Base-by-base conservation (phyloP, 2,113 vertebrate species). In the Alligator mississippiensis region DNA sequence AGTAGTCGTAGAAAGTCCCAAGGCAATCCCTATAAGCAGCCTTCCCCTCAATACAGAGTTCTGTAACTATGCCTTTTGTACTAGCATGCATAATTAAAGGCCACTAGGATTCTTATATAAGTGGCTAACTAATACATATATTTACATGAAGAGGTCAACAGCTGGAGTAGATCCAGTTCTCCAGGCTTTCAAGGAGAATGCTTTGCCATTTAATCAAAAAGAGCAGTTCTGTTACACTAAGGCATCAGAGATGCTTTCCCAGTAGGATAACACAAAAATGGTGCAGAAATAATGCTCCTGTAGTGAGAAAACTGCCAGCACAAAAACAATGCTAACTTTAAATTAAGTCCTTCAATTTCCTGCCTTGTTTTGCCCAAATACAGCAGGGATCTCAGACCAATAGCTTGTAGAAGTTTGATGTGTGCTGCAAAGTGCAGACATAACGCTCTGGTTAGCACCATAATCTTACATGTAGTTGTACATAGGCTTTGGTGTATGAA, bases 141-240 rank as follows among this genome's bases (percentile, higher is more conserved):
- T 85, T 83, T 5, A 83, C 81, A 84, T 27, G 62, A 77, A 94
- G 72, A 38, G 60, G 91, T 85, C 74, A 78, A 92, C 15, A 61
- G 1, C 2, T 82, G 83, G 62, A 82, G 34, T 85, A 91, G 62
- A 72, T 0, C 16, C 60, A 91, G 58, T 19, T 91, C 68, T 93
- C 68, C 82, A 77, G 88, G 63, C 54, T 84, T 16, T 79, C 92
- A 77, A 87, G 54, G 28, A 91, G 85, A 34, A 94, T 91, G 87
- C 19, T 84, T 27, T 94, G 77, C 25, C 28, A 68, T 30, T 55
- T 85, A 9, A 79, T 38, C 90, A 6, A 21, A 78, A 76, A 79
- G 47, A 34, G 21, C 70, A 75, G 66, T 17, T 24, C 72, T 79
- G 57, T 25, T 47, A 72, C 3, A 68, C n/a, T 82, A 84, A 28